Base-by-base conservation (phyloP, 2,113 vertebrate species). In the Rutilus rutilus region DNA sequence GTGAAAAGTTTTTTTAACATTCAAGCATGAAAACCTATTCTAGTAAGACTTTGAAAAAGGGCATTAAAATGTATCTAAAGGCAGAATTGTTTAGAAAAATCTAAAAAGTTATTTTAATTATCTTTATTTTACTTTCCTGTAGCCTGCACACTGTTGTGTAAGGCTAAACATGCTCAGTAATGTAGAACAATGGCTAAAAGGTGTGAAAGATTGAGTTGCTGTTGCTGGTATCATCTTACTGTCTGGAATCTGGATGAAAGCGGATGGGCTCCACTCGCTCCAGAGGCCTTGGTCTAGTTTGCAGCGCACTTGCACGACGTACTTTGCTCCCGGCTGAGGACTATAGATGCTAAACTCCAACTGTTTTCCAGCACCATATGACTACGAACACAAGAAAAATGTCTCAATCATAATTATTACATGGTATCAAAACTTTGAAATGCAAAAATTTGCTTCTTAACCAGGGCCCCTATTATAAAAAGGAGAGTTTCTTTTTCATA, bases 271-370 rank as follows among this genome's bases (percentile, higher is more conserved):
- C 95, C 95, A 95, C 64, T 94, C 92, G n/a, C 95, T 95, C 95
- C 95, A 96, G 54, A 47, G 30, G 47, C 94, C 88, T 5, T 94
- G 88, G 93, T 98, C 96, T 14, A 97, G 92, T 76, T 92, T 95
- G 87, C 97, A 97, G 76, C 94, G 97, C 77, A 97, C 95, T 88
- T 97, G 95, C 30, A 96, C 92, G 74, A 92, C 23, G 10, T 97
- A 97, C 52, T 89, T 91, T 64, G 88, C 91, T 83, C 96, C 95
- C 0, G 96, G 95, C 82, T 91, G 91, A 83, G 97, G 91, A 86
- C 93, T 95, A 87, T 96, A 95, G 84, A 96, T 84, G 67, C 91
- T 96, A 85, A 93, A 95, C 23, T 96, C 92, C 60, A 92, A 95
- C 89, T 97, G 93, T 65, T 93, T 94, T 1, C 95, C 96, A 77